These are phyloP conservation scores for Pipa parva DNA, from an alignment of 2,113 vertebrate species.

Conservation along the genomic window DNA sequence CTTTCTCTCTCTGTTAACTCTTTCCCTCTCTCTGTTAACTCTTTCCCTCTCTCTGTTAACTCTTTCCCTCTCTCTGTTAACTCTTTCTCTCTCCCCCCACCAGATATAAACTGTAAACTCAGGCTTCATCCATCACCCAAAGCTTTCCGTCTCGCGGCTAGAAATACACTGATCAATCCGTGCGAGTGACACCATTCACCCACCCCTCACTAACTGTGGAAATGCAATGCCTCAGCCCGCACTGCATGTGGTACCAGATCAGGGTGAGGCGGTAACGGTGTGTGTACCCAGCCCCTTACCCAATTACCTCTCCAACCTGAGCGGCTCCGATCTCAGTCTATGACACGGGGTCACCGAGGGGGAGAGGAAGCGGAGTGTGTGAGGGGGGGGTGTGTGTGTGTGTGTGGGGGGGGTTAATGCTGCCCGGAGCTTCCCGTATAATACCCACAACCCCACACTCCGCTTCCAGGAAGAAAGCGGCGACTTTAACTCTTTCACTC, in stretches of 20 bases:
- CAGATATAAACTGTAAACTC: no score
- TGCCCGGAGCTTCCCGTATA: conserved; percentile 8
- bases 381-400: conserved; percentile 14
- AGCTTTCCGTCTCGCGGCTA: no score
- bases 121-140: no score
- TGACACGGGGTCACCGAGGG: conserved; percentile 19
- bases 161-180: no score
- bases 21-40: no score
- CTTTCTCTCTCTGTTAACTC: background rate
- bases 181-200: no score
- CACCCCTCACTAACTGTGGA: background rate
- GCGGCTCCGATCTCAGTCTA: conserved; percentile 16
- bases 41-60: no score
- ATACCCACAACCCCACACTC: conserved; percentile 14
- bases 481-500: background rate
- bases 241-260: no score
- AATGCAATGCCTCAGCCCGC: background rate
- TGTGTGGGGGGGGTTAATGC: conserved; percentile 20
- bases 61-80: no score
- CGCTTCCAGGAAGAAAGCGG: conserved; percentile 12
- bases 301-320: background rate
- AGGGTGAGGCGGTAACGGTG: background rate
- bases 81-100: no score
- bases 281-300: conserved; percentile 31
- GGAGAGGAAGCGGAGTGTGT: conserved; percentile 4